Evolutionary conservation across 2,888 invertebrate species (phyloP), one percentile per base, ranked within the genome.

Genomic region (Volucella zonaria): DNA sequence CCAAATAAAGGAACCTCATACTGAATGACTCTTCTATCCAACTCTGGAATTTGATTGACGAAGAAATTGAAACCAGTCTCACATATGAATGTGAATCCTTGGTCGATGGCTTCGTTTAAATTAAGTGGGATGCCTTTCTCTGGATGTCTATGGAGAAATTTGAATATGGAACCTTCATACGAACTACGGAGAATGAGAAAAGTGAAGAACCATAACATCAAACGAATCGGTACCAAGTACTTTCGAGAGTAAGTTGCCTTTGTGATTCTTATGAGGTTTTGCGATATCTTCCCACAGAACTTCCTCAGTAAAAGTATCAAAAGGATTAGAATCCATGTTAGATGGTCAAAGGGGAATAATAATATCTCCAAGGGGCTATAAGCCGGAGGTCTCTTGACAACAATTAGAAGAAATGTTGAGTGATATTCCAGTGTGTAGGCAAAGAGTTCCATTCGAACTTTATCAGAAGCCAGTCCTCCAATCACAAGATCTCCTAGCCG

Each of bases 141-240:
- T 1, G 47, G 47, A 6, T 8, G 45, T 0, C 47, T 12, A n/a
- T 49, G 15, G 12, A 75, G 64, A 8, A 75, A 75, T 2, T 42
- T 58, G 42, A 56, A 75, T 1, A 75, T 58, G 1, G 64, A 75
- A 2, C 58, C 74, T 40, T 66, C 74, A 15, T 75, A 66, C 2
- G 40, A 58, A n/a, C 47, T 66, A 10, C 56, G 47, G 2, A 75
- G 11, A 23, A 75, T 58, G 1, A 64, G 31, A 2, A 40, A 58
- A 8, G 47, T 56, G 0, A 64, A 40, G 1, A 75, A 18, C 73
- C 61, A 73, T 31, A 14, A 1, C 4, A 31, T 31, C 31, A 31
- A 31, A 31, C 31, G 31, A 31, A 31, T 31, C 31, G 31, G 31
- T 6, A 31, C 31, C 6, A 31, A 6, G 31, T 31, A 31, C 31